These are phyloP conservation scores for Charanyca ferruginea DNA, from an alignment of 2,888 invertebrate genomes.

Conservation along the genomic window DNA sequence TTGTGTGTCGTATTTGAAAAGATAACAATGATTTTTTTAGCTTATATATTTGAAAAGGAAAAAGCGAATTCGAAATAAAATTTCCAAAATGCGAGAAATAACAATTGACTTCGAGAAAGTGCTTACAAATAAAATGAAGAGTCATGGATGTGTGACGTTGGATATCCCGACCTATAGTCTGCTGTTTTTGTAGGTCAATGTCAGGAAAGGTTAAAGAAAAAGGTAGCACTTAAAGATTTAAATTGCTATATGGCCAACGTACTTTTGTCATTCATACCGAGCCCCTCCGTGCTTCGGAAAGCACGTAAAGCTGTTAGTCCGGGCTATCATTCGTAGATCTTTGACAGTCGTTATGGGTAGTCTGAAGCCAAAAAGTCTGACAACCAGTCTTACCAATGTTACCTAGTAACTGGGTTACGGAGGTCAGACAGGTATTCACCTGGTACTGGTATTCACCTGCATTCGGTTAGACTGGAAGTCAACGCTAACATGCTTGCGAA, in stretches of 20 bases:
- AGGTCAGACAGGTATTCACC: too few relatives aligned
- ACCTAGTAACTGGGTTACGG: too few relatives aligned
- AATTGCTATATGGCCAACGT: not conserved
- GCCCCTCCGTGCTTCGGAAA: too few relatives aligned
- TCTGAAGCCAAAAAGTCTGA: too few relatives aligned
- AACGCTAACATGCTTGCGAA: too few relatives aligned
- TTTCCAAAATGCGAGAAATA: not conserved
- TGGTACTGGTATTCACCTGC: too few relatives aligned
- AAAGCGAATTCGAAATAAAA: not conserved
- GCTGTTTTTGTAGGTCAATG: not conserved
- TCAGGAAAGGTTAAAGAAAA: not conserved
- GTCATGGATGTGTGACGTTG: not conserved
- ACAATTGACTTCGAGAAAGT: not conserved
- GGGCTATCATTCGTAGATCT: too few relatives aligned
- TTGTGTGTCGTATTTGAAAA: slow-evolving; percentile 19
- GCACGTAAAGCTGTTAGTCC: too few relatives aligned
- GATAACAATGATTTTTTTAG: slow-evolving; percentile 7
- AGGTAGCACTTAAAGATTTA: not conserved
- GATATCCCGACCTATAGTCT: not conserved
- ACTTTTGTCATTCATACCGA: too few relatives aligned
- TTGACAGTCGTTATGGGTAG: too few relatives aligned
- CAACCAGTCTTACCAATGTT: too few relatives aligned
- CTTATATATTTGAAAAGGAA: slow-evolving; percentile 6
- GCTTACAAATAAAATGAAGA: not conserved
- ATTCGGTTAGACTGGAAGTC: too few relatives aligned